These are phyloP conservation scores for Elysia crispata DNA, from an alignment of 2,888 invertebrate genomes.

Conservation along the genomic window DNA sequence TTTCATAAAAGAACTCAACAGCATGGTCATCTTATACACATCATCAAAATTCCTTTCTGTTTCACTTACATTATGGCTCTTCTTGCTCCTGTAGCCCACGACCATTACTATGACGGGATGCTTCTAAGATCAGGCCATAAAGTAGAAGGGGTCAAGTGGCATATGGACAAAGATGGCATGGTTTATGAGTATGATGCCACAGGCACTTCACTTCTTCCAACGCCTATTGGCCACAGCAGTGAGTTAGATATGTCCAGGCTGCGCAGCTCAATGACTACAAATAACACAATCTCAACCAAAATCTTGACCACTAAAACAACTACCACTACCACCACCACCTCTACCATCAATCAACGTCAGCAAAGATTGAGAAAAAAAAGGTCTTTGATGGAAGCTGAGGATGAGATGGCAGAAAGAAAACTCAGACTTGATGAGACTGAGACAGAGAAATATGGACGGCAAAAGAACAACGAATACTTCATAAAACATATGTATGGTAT, in stretches of 20 bases:
- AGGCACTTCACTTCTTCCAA: neutral
- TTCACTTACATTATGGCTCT: neutral
- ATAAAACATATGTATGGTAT: slow-evolving; percentile 40
- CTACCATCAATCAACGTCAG: neutral
- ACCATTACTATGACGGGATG: slow-evolving; percentile 49
- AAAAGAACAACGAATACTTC: slow-evolving; percentile 4
- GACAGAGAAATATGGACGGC: slow-evolving; percentile 33
- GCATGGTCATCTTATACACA: no score
- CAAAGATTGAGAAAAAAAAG: neutral
- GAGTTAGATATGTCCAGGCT: neutral
- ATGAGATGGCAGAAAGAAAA: slow-evolving; percentile 30
- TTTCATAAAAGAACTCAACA: no score
- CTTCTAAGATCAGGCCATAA: slow-evolving; percentile 50
- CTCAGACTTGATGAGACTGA: slow-evolving; percentile 38
- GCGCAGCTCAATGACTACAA: neutral
- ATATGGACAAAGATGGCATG: neutral
- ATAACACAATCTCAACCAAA: neutral
- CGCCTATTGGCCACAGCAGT: neutral
- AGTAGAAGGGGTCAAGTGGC: slow-evolving; percentile 30
- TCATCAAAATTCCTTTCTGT: no score
- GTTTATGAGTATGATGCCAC: neutral
- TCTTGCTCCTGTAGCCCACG: slow-evolving; percentile 12
- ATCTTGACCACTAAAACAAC: slow-evolving; percentile 34
- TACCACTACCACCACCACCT: neutral
- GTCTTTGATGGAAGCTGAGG: slow-evolving; percentile 4